Evolutionary conservation across 2,888 invertebrate genomes (phyloP), one percentile per base, ranked within the genome.

Genomic region (Poecilobothrus nobilitatus): DNA sequence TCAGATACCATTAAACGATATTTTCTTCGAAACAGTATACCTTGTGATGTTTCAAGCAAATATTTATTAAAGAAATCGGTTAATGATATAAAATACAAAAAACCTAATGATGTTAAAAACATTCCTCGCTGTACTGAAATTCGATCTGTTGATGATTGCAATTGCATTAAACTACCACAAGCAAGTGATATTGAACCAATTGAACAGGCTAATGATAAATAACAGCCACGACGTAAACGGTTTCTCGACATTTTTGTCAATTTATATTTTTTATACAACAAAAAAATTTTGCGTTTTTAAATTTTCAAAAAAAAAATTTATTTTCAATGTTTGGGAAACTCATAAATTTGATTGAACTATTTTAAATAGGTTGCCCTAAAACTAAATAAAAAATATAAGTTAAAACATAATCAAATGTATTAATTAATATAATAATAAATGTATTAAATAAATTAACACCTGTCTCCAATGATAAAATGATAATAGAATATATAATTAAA

Each of bases 1-100:
- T 90, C 89, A 12, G 87, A 87, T 74, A 84, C 83, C 76, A 84
- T 86, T 20, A 91, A 84, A 67, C 86, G 85, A 82, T 88, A 89
- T 77, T 86, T 86, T 77, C 85, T 85, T 1, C 87, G 82, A 74
- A 89, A 84, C 66, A 84, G 82, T 37, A 84, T 82, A 22, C 90
- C 90, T 63, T 81, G 79, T 66, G 79, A 81, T 15, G 90, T 89
- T 76, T 85, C 84, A 75, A 89, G 79, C 41, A 86, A 84, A 66
- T 86, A 79, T 74, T 86, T 84, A 78, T 89, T 88, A 70, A 87
- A 82, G 74, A 88, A 84, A 77, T 88, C 87, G 78, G 88, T 90
- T 71, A 89, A 77, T 22, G 87, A 86, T 71, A 87, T 84, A 79
- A 90, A 90, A 79, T 89, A 90, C 67, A 88, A 84, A 75, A 88